These are phyloP conservation scores for Struthidea cinerea DNA, from an alignment of 2,113 vertebrate species.

Conservation along the genomic window DNA sequence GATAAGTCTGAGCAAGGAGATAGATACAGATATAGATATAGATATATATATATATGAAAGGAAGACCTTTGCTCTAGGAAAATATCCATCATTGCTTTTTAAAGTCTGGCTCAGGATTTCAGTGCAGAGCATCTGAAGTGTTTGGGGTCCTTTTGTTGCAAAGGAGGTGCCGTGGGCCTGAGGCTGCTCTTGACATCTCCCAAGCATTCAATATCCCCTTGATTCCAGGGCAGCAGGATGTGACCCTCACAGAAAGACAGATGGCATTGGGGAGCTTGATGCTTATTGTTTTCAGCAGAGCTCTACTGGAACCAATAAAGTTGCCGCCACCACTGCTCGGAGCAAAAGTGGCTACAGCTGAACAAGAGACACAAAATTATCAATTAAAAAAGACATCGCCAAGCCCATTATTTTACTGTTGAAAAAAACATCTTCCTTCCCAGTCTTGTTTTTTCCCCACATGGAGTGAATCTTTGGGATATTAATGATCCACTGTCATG, in stretches of 20 bases:
- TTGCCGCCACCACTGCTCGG: background rate
- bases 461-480: slow-evolving; percentile 25
- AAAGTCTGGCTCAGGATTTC: background rate
- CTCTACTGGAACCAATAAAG: slow-evolving; percentile 15
- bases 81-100: background rate
- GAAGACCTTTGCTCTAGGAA: slow-evolving; percentile 20
- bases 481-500: slow-evolving; percentile 8
- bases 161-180: background rate
- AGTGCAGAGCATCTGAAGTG: background rate
- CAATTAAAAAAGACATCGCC: background rate
- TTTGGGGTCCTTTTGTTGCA: background rate
- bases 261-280: background rate
- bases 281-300: slow-evolving; percentile 35
- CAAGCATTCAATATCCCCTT: background rate
- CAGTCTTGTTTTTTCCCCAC: background rate
- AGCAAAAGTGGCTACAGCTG: slow-evolving; percentile 42
- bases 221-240: background rate
- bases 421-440: background rate
- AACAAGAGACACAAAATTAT: slow-evolving; percentile 24
- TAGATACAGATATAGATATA: background rate
- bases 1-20: background rate
- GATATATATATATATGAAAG: background rate
- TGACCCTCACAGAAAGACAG: background rate
- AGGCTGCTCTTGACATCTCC: background rate
- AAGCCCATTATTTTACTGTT: slow-evolving; percentile 32